Evolutionary conservation across 2,888 invertebrate genomes (phyloP).

Genomic region (Epistrophe eligans): DNA sequence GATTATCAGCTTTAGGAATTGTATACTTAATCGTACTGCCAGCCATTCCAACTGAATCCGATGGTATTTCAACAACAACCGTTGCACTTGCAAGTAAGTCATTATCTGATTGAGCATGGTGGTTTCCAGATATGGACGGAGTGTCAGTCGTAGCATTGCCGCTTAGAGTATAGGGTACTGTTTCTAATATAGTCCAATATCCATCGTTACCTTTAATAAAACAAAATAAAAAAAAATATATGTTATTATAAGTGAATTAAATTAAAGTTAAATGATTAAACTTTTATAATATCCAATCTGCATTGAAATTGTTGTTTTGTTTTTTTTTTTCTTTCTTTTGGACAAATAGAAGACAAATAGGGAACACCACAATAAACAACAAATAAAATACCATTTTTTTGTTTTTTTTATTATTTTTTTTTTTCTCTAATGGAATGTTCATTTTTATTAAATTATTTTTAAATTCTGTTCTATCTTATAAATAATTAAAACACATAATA

Average conservation of each 20-base stretch:
- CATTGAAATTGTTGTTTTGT: background rate
- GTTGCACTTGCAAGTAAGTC: slow-evolving; percentile 80
- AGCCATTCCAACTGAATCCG: slow-evolving; percentile 80
- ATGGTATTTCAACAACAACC: slow-evolving; percentile 82
- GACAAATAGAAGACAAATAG: slow-evolving; percentile 19
- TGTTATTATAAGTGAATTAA: slow-evolving; percentile 16
- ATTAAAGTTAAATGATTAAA: background rate
- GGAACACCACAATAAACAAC: slow-evolving; percentile 10
- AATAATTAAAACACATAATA: background rate
- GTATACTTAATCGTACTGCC: slow-evolving; percentile 82
- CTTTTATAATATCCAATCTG: background rate
- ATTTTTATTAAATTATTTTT: slow-evolving; percentile 5
- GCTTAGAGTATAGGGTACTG: slow-evolving; percentile 81
- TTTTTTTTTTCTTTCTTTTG: background rate
- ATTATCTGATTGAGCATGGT: slow-evolving; percentile 67
- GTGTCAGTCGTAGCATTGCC: slow-evolving; percentile 70
- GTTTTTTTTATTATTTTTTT: slow-evolving; percentile 1
- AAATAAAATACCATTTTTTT: slow-evolving; percentile 47
- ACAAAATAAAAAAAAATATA: slow-evolving; percentile 55
- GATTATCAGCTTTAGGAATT: slow-evolving; percentile 78
- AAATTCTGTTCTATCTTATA: background rate
- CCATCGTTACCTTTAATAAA: slow-evolving; percentile 80
- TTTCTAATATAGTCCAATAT: slow-evolving; percentile 83
- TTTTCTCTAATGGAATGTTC: slow-evolving; percentile 32
- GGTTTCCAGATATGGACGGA: slow-evolving; percentile 65